phyloP scores from a whole-genome alignment of 2,113 vertebrate species.

The Nicator chloris region DNA sequence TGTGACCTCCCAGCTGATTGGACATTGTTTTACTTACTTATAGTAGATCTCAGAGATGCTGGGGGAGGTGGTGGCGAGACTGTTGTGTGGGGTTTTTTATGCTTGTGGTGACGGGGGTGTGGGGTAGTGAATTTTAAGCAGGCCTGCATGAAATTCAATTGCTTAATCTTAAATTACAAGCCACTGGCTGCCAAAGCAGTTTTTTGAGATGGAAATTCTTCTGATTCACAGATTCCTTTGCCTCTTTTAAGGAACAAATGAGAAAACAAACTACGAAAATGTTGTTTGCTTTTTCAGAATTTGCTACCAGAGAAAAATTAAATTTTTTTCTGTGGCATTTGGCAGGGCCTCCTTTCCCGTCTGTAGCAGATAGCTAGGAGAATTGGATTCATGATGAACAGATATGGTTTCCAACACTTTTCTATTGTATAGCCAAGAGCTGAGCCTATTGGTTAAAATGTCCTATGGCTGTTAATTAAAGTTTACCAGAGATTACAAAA shows the following conservation, averaged over 20 bases:
- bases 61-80: not conserved
- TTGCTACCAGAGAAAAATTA: slow-evolving; percentile 75
- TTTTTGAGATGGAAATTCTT: slow-evolving; percentile 46
- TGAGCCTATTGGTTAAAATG: slow-evolving; percentile 43
- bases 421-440: slow-evolving; percentile 35
- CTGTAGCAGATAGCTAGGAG: slow-evolving; percentile 80
- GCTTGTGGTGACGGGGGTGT: not conserved
- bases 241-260: slow-evolving; percentile 34
- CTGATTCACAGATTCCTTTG: slow-evolving; percentile 37
- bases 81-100: not conserved
- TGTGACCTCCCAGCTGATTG: slow-evolving; percentile 27
- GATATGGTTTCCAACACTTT: slow-evolving; percentile 32
- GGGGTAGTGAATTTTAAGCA: slow-evolving; percentile 39
- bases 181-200: slow-evolving; percentile 40
- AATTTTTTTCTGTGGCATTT: slow-evolving; percentile 75
- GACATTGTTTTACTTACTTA: not conserved
- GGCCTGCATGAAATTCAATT: slow-evolving; percentile 46
- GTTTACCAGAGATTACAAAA: not conserved
- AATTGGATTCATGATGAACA: slow-evolving; percentile 42
- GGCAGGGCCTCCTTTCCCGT: slow-evolving; percentile 76
- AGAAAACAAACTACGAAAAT: slow-evolving; percentile 40
- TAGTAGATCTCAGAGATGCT: not conserved
- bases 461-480: slow-evolving; percentile 25
- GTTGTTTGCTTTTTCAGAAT: slow-evolving; percentile 68
- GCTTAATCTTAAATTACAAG: slow-evolving; percentile 58